Evolutionary conservation across 1,140 invertebrate species (phyloP), one percentile per base, ranked within the genome.

Genomic region (Bilobella aurantiaca): DNA sequence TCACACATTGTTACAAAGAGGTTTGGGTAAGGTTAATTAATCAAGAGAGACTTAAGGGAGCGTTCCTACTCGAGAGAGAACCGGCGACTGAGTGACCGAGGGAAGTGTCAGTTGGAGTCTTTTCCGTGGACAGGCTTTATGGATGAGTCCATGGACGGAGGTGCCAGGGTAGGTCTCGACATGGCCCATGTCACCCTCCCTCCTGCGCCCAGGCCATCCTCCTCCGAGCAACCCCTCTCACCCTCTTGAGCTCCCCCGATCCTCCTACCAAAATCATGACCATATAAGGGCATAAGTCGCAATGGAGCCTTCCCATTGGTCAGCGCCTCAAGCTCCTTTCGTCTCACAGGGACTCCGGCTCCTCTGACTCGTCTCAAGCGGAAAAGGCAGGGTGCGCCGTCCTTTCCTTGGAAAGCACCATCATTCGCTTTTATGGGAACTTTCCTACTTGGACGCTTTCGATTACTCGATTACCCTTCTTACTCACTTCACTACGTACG

Each of bases 1-100:
- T 90, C 88, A 83, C 87, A 89, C 89, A 91, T 91, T 42, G 34
- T 42, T 8, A 12, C 18, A n/a, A 42, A 53, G 14, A 18, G 49
- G 25, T 5, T 23, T 53, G 23, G 25, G 14, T 53, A 53, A 53
- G 49, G 12, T 42, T 42, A 42, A 53, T 12, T 53, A 18, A 5
- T 18, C 14, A 53, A 53, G 49, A 23, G 23, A 53, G 12, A 23
- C 5, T 18, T 14, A 23, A 53, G 12, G 5, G 23, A 5, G 49
- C 8, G 49, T 23, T 53, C 8, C 25, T 23, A 5, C 25, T 23
- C 8, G 34, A 42, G 34, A 42, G 34, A 53, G 49, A 53, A 23
- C 49, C 49, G 49, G 49, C 23, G 49, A 53, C 49, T 53, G 49
- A 53, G 49, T 53, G 49, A 53, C 12, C 23, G 49, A 53, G 49